Base-by-base conservation (phyloP, 2,113 vertebrate species). In the Thymallus thymallus region DNA sequence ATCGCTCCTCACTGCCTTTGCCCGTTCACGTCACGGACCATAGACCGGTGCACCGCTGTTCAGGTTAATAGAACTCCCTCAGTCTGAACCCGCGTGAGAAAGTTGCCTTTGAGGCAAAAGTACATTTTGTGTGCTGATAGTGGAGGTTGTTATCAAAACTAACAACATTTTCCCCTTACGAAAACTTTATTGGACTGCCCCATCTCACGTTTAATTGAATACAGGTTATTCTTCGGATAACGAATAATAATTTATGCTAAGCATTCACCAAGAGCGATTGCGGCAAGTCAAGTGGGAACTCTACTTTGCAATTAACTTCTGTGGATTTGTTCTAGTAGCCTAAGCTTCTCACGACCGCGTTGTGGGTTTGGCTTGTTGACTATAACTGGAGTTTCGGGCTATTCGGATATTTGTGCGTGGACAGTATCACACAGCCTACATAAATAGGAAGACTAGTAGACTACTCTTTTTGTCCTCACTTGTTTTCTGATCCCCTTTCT, bases 71-170 rank as follows among this genome's bases (percentile, higher is more conserved):
- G 7, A 41, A 41, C 35, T 41, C 35, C 35, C 35, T 41, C 35
- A 84, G 87, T 87, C 88, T 91, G 88, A 91, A 90, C 90, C 90
- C 89, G 89, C 89, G 88, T 91, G 90, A 91, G 90, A 91, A 91
- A 91, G 90, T 91, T 91, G 85, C 90, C 79, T 88, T 85, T 88
- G 89, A 84, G 75, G 84, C 79, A 81, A 86, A 79, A 80, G 64
- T 23, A 72, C 75, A 77, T 69, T 12, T 41, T 12, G 60, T 46
- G 20, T 62, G n/a, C 66, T 68, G 23, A 61, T 48, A 24, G 77
- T 78, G 82, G 81, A 79, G 81, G 77, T 86, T 86, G 80, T 86
- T 85, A 82, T 80, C 76, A 74, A 88, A 87, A 82, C 78, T 58
- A 77, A 86, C 81, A 68, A 68, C 65, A 68, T 48, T 26, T 76